Evolutionary conservation across 2,888 invertebrate genomes (phyloP).

Genomic region (Acrobasis suavella): DNA sequence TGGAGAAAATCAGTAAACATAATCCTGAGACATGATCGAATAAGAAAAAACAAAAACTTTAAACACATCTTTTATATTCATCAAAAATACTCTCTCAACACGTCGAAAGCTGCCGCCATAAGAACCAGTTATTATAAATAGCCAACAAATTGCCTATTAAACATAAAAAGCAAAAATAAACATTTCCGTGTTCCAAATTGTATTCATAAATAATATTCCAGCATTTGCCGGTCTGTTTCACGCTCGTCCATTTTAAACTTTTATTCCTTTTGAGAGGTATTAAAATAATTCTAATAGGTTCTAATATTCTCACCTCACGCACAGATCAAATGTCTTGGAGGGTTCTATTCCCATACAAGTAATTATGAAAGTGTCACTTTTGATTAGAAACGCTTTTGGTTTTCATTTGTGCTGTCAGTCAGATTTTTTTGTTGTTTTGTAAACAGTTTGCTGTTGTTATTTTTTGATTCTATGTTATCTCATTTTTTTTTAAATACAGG

Average conservation of each 20-base stretch:
- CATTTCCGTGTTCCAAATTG: slow-evolving; percentile 57
- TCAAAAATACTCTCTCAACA: slow-evolving; percentile 5
- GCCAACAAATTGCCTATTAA: slow-evolving; percentile 20
- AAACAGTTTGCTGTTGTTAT: not conserved
- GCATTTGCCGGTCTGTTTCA: slow-evolving; percentile 58
- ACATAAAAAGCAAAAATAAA: slow-evolving; percentile 38
- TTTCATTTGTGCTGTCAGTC: slow-evolving; percentile 52
- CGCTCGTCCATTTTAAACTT: slow-evolving; percentile 27
- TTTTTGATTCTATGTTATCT: not conserved
- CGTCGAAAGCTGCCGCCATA: slow-evolving; percentile 3
- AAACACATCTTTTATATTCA: not conserved
- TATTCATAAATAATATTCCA: slow-evolving; percentile 62
- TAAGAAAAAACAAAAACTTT: too few species aligned
- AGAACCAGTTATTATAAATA: slow-evolving; percentile 27
- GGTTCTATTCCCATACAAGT: slow-evolving; percentile 50
- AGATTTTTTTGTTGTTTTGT: slow-evolving; percentile 26
- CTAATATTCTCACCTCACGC: slow-evolving; percentile 37
- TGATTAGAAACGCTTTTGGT: slow-evolving; percentile 67
- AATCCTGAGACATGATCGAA: too few species aligned
- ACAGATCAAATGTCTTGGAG: slow-evolving; percentile 20
- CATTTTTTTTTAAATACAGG: not conserved
- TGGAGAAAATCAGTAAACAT: too few species aligned
- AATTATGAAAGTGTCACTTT: slow-evolving; percentile 71
- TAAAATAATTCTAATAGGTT: slow-evolving; percentile 52
- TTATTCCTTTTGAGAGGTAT: slow-evolving; percentile 12